Evolutionary conservation across 2,888 invertebrate species (phyloP), one percentile per base, ranked within the genome.

Genomic region (Pharmacophagus antenor): DNA sequence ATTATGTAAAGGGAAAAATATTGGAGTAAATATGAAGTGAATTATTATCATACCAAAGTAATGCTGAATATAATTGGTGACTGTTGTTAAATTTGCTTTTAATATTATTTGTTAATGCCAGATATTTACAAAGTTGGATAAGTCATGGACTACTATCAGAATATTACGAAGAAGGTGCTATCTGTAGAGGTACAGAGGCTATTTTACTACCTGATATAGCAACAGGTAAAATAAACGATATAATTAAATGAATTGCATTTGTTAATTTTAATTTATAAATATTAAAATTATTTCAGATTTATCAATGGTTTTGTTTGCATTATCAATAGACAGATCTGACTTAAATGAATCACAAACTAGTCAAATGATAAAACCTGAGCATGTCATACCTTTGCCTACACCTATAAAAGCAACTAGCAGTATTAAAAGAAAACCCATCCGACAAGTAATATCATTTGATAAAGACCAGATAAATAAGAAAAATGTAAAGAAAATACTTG

Each of bases 221-320:
- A 57, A 95, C 96, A 84, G 97, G 96, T 96, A 81, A 75, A 65
- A 63, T 31, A 12, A 15, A 1, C 4, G 6, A 7, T 42, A 1
- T 4, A 42, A 42, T 15, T n/a, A 17, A n/a, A 17, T 17, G n/a
- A 17, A 17, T 17, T 42, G 17, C n/a, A 42, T 6, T 7, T n/a
- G 42, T 42, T 42, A 4, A 41, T 54, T 25, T 2, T 12, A 44
- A 27, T 31, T 37, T 49, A n/a, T 27, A 47, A 55, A 27, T 41
- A 44, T 60, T 58, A 66, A 62, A 41, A 56, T 65, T 74, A 67
- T 89, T 88, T 65, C 76, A 95, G 96, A 96, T 66, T 92, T 99
- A 77, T 95, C 95, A 67, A 94, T 97, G 56, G 95, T 98, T 75
- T 91, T 98, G 66, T 99, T 99, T 90, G 98, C 99, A 21, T 94